These are phyloP conservation scores for Lordiphosa mommai DNA, from an alignment of 1,140 invertebrate species.

Conservation along the genomic window DNA sequence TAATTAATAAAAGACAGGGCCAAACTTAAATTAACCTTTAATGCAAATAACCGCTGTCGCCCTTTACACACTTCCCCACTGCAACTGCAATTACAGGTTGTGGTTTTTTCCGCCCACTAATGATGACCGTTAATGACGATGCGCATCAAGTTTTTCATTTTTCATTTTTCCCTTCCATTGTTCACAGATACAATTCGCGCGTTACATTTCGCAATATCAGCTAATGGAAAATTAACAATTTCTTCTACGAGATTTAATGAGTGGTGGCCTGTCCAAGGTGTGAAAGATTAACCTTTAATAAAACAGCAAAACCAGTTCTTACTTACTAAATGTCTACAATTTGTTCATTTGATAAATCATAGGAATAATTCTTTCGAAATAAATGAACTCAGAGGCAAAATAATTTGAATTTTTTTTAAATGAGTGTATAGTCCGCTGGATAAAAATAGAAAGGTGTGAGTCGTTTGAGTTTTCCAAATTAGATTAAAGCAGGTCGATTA, in stretches of 20 bases:
- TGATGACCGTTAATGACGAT: conserved; percentile 1
- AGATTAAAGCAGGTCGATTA: too few relatives aligned
- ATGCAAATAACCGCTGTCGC: neutral
- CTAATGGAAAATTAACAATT: conserved; percentile 47
- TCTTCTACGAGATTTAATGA: conserved; percentile 30
- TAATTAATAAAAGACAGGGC: too few relatives aligned
- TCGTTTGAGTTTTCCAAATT: too few relatives aligned
- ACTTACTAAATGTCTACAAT: too few relatives aligned
- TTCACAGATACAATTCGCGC: neutral
- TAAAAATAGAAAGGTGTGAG: too few relatives aligned
- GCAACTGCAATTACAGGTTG: too few relatives aligned
- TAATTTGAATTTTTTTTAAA: conserved; percentile 9
- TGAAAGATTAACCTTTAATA: conserved; percentile 70
- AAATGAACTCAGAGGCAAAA: conserved; percentile 12
- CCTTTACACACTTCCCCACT: neutral
- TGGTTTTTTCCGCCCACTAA: conserved; percentile 1
- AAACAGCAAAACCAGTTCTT: conserved; percentile 42
- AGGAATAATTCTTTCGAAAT: neutral
- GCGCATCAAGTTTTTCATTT: neutral
- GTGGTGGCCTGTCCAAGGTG: conserved; percentile 1
- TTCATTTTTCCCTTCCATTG: neutral
- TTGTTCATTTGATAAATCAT: too few relatives aligned
- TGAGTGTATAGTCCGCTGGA: too few relatives aligned
- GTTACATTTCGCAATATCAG: conserved; percentile 25
- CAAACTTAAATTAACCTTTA: neutral